Evolutionary conservation across 2,888 invertebrate species (phyloP), one percentile per base, ranked within the genome.

Genomic region (Phanerotoma sp.): DNA sequence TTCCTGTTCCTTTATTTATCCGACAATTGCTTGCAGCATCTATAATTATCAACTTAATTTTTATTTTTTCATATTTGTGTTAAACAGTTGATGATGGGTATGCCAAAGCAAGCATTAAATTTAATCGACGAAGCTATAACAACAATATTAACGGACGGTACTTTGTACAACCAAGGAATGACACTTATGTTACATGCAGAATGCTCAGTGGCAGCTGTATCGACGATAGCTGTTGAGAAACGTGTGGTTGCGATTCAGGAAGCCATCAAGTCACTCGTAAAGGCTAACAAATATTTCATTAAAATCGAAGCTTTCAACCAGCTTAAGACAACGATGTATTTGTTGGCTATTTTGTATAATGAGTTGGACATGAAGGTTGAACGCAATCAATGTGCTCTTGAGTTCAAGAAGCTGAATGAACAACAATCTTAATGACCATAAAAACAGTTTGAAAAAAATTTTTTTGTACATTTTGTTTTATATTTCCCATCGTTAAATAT

Each of bases 301-400:
- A 86, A 87, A 75, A 81, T 91, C 4, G 90, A 92, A 62, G 91
- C 92, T 0, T 86, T 86, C 66, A 83, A 86, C 3, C 83, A 89
- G 65, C 82, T 90, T 3, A 85, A 91, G 70, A 90, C 89, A 70
- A 84, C 86, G 0, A 79, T 87, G 65, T 86, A 86, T 73, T 79
- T 88, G 64, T 85, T 87, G 77, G 66, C 73, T 60, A 54, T 68
- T 62, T 79, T 91, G 1, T 91, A 88, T 68, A 83, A 94, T 68
- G 87, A 88, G 62, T 79, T 93, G 3, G 87, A 88, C 2, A 82
- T 86, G 68, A 80, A 81, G 11, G 79, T 82, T 1, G 86, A 91
- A 63, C 82, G 93, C 58, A 93, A 94, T 75, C 88, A 87, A 66
- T 89, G 87, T 72, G 88, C 94, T 0, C 85, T 88, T 70, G 88